These are phyloP conservation scores for Acanthurus tractus DNA, from an alignment of 2,797 vertebrate genomes.

Conservation along the genomic window DNA sequence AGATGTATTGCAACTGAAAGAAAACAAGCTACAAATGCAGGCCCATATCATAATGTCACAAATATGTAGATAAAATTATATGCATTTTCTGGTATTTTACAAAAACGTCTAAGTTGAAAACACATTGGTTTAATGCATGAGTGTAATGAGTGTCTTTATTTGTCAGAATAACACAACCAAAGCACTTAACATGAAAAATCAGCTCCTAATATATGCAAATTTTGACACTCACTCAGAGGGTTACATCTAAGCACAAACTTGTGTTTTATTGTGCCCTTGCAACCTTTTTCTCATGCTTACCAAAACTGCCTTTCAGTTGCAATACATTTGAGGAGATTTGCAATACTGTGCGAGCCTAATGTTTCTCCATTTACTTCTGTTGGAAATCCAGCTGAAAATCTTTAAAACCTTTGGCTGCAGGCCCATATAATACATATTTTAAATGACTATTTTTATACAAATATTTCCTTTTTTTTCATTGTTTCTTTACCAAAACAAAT, in stretches of 20 bases:
- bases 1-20: constrained; percentile 44
- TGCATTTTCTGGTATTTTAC: constrained; percentile 28
- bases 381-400: constrained; percentile 22
- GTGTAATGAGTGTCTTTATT: constrained; percentile 3
- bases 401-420: constrained; percentile 23
- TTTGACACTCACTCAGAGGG: constrained; percentile 23
- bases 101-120: constrained; percentile 11
- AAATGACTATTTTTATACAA: constrained; percentile 69
- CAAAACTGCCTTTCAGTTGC: constrained; percentile 36
- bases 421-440: constrained; percentile 38
- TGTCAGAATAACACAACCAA: constrained; percentile 38
- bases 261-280: constrained; percentile 28
- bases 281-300: constrained; percentile 6
- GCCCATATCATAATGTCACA: neutral
- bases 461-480: constrained; percentile 10
- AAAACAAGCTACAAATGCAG: constrained; percentile 22
- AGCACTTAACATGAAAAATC: constrained; percentile 25
- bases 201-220: constrained; percentile 48
- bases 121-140: neutral
- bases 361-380: constrained; percentile 4
- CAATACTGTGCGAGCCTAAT: constrained; percentile 20
- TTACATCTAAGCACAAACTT: constrained; percentile 25
- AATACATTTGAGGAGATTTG: constrained; percentile 44
- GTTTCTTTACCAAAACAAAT: constrained; percentile 60
- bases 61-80: constrained; percentile 23